phyloP scores from a whole-genome alignment of 2,888 invertebrate species.

The Mylabris sibirica region DNA sequence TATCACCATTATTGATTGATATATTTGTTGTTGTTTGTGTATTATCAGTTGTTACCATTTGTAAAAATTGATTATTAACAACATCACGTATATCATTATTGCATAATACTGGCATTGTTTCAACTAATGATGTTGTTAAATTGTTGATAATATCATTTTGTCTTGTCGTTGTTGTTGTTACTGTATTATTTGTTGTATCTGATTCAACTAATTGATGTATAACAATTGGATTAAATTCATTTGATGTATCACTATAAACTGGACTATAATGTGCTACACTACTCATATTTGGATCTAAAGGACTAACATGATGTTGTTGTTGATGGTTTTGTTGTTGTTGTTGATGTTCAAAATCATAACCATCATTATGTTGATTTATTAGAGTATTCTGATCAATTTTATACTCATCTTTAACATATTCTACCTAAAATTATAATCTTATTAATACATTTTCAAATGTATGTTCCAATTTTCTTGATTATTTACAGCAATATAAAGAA shows the following conservation, averaged over 20 bases:
- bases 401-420: slow-evolving; percentile 57
- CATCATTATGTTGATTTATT: slow-evolving; percentile 37
- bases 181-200: slow-evolving; percentile 30
- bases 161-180: not conserved
- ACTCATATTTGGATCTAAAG: slow-evolving; percentile 64
- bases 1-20: slow-evolving; percentile 25
- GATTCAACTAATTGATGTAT: slow-evolving; percentile 55
- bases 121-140: slow-evolving; percentile 40
- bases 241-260: slow-evolving; percentile 58
- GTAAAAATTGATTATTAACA: slow-evolving; percentile 51
- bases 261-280: slow-evolving; percentile 70
- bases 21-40: slow-evolving; percentile 22
- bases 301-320: slow-evolving; percentile 48
- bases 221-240: slow-evolving; percentile 53
- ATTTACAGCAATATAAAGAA: slow-evolving; percentile 58
- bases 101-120: slow-evolving; percentile 49
- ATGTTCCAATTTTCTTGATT: not conserved
- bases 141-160: slow-evolving; percentile 37
- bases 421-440: slow-evolving; percentile 49
- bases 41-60: slow-evolving; percentile 43
- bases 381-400: slow-evolving; percentile 44
- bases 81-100: slow-evolving; percentile 51
- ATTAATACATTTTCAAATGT: not conserved
- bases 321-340: slow-evolving; percentile 41
- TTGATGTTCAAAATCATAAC: slow-evolving; percentile 53